Percentiles rank a stretch among this genome's conserved stretches.
These are phyloP conservation scores for Nicator chloris DNA, from an alignment of 2,113 vertebrate genomes.

Conservation along the genomic window DNA sequence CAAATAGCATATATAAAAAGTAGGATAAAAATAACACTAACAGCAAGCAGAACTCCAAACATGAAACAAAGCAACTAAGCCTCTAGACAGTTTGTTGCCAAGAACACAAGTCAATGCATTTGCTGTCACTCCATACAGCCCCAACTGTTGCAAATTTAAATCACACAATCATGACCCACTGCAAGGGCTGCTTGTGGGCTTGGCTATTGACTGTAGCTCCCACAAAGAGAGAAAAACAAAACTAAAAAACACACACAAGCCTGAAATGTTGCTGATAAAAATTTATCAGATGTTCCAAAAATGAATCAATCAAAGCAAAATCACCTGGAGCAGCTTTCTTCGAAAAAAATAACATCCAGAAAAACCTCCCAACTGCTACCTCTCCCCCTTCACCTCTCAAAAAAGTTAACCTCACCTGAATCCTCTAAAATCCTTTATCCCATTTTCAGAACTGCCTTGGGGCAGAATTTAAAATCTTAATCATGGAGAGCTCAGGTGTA, in stretches of 20 bases:
- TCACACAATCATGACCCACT: not conserved
- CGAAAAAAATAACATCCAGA: not conserved
- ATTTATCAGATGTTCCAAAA: not conserved
- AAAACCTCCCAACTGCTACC: not conserved
- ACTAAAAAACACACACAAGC: not conserved
- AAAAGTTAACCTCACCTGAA: not conserved
- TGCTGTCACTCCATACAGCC: not conserved
- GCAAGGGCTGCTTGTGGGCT: not conserved
- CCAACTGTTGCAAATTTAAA: not conserved
- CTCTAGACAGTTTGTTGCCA: not conserved
- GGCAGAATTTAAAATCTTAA: not conserved
- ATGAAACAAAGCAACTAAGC: not conserved
- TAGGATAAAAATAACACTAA: not conserved
- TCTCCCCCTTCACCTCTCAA: accelerated
- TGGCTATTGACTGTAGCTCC: not conserved
- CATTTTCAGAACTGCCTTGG: not conserved
- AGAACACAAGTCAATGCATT: not conserved
- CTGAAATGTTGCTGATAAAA: slow-evolving; percentile 2
- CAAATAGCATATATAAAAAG: not conserved
- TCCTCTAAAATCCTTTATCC: not conserved
- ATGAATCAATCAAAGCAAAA: not conserved
- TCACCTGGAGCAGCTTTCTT: not conserved
- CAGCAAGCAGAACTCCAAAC: not conserved
- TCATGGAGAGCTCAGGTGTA: not conserved
- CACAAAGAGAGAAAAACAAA: not conserved